Evolutionary conservation across 2,797 vertebrate species (phyloP).

Genomic region (Euphonia xanthogaster): DNA sequence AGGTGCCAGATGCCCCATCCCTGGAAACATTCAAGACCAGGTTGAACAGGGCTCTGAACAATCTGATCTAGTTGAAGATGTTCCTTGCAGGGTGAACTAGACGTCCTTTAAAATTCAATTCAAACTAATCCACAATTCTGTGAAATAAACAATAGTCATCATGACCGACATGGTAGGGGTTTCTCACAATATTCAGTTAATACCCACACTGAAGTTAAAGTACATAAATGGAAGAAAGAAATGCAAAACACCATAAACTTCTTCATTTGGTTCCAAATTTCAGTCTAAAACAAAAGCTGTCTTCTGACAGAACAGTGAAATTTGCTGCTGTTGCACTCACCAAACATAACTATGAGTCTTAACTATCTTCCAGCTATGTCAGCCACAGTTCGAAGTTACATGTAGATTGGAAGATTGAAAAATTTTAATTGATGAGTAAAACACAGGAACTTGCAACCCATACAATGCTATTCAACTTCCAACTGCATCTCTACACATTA

Average conservation of each 20-base stretch:
- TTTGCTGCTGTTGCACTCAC: not conserved
- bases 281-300: not conserved
- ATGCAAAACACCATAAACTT: not conserved
- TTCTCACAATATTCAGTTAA: not conserved
- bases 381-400: not conserved
- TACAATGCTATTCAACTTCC: not conserved
- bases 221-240: not conserved
- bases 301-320: not conserved
- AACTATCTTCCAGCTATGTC: not conserved
- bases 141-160: not conserved
- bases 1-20: not conserved
- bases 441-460: not conserved
- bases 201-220: not conserved
- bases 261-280: not conserved
- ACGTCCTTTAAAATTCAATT: not conserved
- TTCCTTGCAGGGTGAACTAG: not conserved
- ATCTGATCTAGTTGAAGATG: not conserved
- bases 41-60: not conserved
- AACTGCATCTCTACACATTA: not conserved
- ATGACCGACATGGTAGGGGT: not conserved
- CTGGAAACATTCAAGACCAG: not conserved
- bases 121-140: not conserved
- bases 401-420: not conserved
- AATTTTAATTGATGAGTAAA: not conserved
- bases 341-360: not conserved